Percentiles rank a stretch among this genome's conserved stretches.
Conservation (phyloP, 2,888 invertebrate species). For the Agonum fuliginosum region DNA sequence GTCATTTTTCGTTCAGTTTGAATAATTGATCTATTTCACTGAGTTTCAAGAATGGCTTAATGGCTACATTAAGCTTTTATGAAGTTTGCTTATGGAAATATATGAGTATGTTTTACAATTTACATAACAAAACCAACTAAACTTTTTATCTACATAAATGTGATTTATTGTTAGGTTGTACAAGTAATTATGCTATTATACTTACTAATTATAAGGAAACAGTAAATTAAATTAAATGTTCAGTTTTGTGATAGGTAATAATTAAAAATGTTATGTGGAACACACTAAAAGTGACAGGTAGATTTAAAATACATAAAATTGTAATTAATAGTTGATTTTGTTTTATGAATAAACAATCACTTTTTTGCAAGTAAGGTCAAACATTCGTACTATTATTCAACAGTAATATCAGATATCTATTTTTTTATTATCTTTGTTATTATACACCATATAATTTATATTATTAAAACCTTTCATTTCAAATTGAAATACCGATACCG, state of each 20-base stretch:
- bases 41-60: too few species aligned
- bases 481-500: too few species aligned
- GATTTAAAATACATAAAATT: not conserved
- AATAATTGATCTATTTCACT: too few species aligned
- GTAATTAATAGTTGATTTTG: not conserved
- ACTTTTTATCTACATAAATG: not conserved
- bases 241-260: not conserved
- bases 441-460: not conserved
- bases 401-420: not conserved
- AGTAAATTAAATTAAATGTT: not conserved
- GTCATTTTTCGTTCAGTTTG: too few species aligned
- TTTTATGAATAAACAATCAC: not conserved
- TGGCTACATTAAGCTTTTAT: too few species aligned
- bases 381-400: not conserved
- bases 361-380: not conserved
- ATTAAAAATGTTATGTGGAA: not conserved
- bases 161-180: not conserved
- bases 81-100: too few species aligned
- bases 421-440: conserved; percentile 28
- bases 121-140: too few species aligned
- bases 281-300: not conserved
- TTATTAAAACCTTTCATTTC: conserved; percentile 16
- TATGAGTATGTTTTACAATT: too few species aligned
- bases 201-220: not conserved
- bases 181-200: not conserved